Base-by-base conservation (phyloP, 2,888 invertebrate species). In the Hypercompe scribonia region DNA sequence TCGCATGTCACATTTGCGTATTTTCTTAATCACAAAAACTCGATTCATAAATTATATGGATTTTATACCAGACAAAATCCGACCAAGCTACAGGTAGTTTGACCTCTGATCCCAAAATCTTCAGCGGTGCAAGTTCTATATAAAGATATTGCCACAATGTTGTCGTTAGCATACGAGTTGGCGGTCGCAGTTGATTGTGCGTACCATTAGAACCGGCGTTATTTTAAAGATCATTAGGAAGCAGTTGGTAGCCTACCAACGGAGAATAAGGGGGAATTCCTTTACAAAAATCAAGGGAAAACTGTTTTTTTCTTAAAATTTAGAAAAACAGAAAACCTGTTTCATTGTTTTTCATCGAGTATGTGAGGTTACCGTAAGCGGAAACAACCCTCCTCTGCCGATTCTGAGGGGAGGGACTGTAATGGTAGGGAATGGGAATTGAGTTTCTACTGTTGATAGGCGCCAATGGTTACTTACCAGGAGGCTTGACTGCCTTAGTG, bases 201-300 rank as follows among this genome's bases (percentile, higher is more conserved):
- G 28, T 21, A 42, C 66, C 39, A 66, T 66, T 71, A 58, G 42
- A 15, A 42, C 42, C 31, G 33, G 1, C 58, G 66, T 66, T 33
- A 71, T 67, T 71, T 39, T 34, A 71, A 67, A 71, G 66, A 66
- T 66, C 71, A 46, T 71, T 63, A 68, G 46, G 68, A 63, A 72
- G 21, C 72, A 50, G 46, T 68, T 64, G 72, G 34, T 63, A 72
- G 72, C 46, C 63, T 63, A 64, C 70, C 31, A 28, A 68, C 34
- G 13, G 24, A 28, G 8, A 21, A 34, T 67, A 72, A 68, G 72
- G 68, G 31, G 42, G 24, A 67, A n/a, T 71, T 67, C 58, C 31
- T 10, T n/a, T 4, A 42, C 24, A n/a, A n/a, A 54, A 54, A 24
- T 24, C 24, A n/a, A 3, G 50, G 10, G 24, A 54, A n/a, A n/a